Evolutionary conservation across 37 sponge, comb jelly and placozoan genomes (phyloP), one percentile per base, ranked within the genome.

Genomic region (Mnemiopsis leidyi): DNA sequence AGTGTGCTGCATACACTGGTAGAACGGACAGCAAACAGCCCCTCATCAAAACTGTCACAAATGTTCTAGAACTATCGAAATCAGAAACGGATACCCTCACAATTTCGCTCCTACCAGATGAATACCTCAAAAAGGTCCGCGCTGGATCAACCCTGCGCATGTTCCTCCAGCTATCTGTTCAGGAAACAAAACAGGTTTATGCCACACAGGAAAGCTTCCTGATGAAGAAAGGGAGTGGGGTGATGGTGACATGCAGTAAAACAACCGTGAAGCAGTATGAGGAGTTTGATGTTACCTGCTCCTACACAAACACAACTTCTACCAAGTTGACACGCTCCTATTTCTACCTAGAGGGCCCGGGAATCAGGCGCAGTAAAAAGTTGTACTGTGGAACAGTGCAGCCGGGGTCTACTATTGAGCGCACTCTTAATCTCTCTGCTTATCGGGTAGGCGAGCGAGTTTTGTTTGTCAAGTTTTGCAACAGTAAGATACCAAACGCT

Each of bases 201-300:
- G 90, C 90, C n/a, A 33, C 90, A 21, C 40, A 85, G 29, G 90
- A 85, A 39, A 25, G 48, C 29, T 85, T 85, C 90, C 29, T 40
- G 40, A 61, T 85, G 23, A 85, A 85, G 29, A 85, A 85, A 26
- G 25, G 48, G 2, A 36, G 48, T 1, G 90, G 90, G 13, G 61
- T 85, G 26, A 28, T 23, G 61, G 36, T 85, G 48, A 9, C 29
- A 18, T 85, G 90, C 24, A 40, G 20, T 29, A 40, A 85, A 33
- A 85, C n/a, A 9, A 85, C 39, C 9, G 90, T 85, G n/a, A 85
- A 85, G 26, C 90, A 85, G 61, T 85, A 85, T 61, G 90, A 85
- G 90, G 90, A 85, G 5, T 85, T 85, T 26, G 90, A 85, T 38
- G 90, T 85, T 0, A 40, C 90, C 61, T 38, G 40, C 26, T 23